Evolutionary conservation across 2,797 vertebrate species (phyloP).

Genomic region (Halcyon leucocephala): DNA sequence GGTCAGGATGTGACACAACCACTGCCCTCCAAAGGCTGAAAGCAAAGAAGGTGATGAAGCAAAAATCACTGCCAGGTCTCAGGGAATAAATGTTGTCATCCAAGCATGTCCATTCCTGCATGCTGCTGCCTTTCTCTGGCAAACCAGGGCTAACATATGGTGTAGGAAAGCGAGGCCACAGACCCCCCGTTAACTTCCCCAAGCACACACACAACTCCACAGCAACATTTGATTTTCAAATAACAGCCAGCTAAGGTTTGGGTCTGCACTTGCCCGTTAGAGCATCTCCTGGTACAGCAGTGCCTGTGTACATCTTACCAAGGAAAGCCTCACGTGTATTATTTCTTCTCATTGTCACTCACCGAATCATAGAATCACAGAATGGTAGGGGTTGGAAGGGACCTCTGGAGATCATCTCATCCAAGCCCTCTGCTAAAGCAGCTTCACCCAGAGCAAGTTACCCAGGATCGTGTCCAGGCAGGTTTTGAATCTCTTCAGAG

Average conservation of each 20-base stretch:
- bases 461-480: background rate
- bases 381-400: background rate
- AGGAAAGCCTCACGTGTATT: accelerated
- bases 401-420: background rate
- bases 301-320: accelerated
- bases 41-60: slow-evolving; percentile 8
- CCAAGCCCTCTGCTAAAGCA: background rate
- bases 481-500: background rate
- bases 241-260: background rate
- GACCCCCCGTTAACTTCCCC: background rate
- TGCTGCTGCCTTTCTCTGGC: background rate
- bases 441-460: background rate
- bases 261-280: background rate
- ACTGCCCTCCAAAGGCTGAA: background rate
- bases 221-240: background rate
- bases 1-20: background rate
- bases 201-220: background rate
- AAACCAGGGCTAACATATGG: background rate
- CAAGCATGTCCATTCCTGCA: background rate
- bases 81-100: background rate
- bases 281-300: background rate
- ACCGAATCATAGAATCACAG: background rate
- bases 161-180: background rate
- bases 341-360: background rate
- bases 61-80: slow-evolving; percentile 28